Evolutionary conservation across 2,797 vertebrate genomes (phyloP), one percentile per base, ranked within the genome.

Genomic region (Amniataba percoides): DNA sequence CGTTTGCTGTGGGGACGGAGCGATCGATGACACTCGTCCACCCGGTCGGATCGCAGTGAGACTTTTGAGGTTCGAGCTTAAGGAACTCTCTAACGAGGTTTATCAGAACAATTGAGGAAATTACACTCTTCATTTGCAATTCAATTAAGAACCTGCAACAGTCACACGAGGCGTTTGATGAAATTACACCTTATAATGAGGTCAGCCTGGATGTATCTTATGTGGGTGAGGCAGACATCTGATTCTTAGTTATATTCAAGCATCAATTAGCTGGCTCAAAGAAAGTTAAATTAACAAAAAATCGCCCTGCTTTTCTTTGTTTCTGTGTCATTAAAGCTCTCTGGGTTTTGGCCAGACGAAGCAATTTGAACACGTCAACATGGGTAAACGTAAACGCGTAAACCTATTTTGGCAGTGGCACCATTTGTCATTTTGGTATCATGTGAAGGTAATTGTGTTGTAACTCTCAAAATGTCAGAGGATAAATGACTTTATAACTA

Each of bases 21-120:
- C 61, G 52, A 51, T 59, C 23, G 75, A 69, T 71, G 66, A 60
- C 58, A 51, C 34, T 49, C 57, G 31, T 62, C 39, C 25, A 52
- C 61, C 34, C 23, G 45, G 40, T 72, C 60, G 40, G 45, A 23
- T 69, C 25, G 5, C 15, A 56, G 31, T 2, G 63, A 59, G 56
- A 56, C 10, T 67, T 55, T 40, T 34, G 3, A 34, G n/a, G n/a
- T n/a, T n/a, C 27, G 27, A 36, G 34, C 34, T 36, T 36, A 36
- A 36, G 34, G 34, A 56, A 61, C 46, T 49, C 46, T 42, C 16
- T 59, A 46, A 69, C 61, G 34, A 16, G 49, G 51, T 74, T 85
- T 42, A 62, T 68, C 56, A 78, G 43, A 77, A 65, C 77, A 68
- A 69, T 65, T 59, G 40, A 81, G 69, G 64, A 75, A 84, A 81